These are phyloP conservation scores for Globodera ellingtonae DNA, from an alignment of 1,140 invertebrate species.

Conservation along the genomic window DNA sequence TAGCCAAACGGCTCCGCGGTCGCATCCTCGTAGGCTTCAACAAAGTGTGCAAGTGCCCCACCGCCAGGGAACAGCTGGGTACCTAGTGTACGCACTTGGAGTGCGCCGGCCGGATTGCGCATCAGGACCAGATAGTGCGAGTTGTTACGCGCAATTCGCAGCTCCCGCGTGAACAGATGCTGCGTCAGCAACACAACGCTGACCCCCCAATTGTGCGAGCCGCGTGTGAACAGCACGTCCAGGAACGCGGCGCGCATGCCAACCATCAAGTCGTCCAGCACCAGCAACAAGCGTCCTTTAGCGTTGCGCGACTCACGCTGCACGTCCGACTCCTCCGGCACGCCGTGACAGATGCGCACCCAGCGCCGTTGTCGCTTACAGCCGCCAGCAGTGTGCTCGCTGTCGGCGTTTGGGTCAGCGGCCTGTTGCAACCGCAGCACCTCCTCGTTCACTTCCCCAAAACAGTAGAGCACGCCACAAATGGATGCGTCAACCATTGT, in stretches of 20 bases:
- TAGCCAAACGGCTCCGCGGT: slow-evolving; percentile 33
- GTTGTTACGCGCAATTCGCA: slow-evolving; percentile 33
- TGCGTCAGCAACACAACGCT: too few relatives aligned
- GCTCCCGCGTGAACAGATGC: too few relatives aligned
- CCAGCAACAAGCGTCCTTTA: too few relatives aligned
- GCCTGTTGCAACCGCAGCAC: slow-evolving; percentile 27
- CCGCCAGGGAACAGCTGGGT: slow-evolving; percentile 27
- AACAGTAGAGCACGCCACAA: slow-evolving; percentile 24
- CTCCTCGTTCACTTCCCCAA: slow-evolving; percentile 29
- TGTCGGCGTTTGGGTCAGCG: not conserved
- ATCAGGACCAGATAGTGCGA: slow-evolving; percentile 37
- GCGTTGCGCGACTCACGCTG: not conserved
- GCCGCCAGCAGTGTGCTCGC: too few relatives aligned
- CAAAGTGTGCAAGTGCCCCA: slow-evolving; percentile 15
- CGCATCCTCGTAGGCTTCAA: slow-evolving; percentile 33
- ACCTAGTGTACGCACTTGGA: slow-evolving; percentile 21
- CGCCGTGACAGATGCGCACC: not conserved
- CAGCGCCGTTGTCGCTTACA: slow-evolving; percentile 15
- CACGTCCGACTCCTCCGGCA: not conserved
- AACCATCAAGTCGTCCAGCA: too few relatives aligned
- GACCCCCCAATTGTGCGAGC: too few relatives aligned
- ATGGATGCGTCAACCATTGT: not conserved
- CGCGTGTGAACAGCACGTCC: too few relatives aligned
- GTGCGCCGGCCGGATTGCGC: slow-evolving; percentile 34
- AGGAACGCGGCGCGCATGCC: too few relatives aligned